A percentile compares a stretch with the other conserved stretches of the same genome.
Evolutionary conservation across 2,113 vertebrate species (phyloP).

Genomic region (Callopanchax toddi): DNA sequence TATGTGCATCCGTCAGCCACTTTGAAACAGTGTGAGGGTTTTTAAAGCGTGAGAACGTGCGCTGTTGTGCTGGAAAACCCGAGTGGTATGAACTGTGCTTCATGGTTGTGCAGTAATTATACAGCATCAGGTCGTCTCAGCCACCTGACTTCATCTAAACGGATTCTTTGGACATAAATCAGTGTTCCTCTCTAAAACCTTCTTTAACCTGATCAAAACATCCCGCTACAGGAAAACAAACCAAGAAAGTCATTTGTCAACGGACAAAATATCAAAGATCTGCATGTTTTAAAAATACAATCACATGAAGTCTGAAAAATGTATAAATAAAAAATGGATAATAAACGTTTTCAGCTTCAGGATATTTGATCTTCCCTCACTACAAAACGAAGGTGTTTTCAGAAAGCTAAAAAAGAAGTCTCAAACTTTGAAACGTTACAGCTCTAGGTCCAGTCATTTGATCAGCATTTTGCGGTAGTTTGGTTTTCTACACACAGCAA

Average conservation of each 20-base stretch:
- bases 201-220: conserved; percentile 36
- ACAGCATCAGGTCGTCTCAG: no score
- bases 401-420: conserved; percentile 42
- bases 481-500: no score
- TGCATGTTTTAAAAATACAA: conserved; percentile 16
- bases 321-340: conserved; percentile 51
- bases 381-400: conserved; percentile 28
- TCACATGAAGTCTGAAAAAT: conserved; percentile 49
- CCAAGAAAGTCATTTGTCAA: conserved; percentile 14
- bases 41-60: not conserved
- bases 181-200: conserved; percentile 9
- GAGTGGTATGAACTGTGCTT: conserved; percentile 43
- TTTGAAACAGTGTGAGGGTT: not conserved
- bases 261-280: conserved; percentile 17
- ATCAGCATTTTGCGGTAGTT: no score
- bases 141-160: no score
- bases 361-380: conserved; percentile 46
- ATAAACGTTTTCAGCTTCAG: conserved; percentile 32
- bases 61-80: conserved; percentile 16
- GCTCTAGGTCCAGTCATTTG: conserved; percentile 20
- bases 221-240: not conserved
- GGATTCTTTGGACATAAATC: not conserved
- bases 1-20: conserved; percentile 43
- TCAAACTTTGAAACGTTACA: conserved; percentile 38
- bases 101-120: not conserved